Conservation (phyloP, 2,113 vertebrate genomes). For the Pipra filicauda region DNA sequence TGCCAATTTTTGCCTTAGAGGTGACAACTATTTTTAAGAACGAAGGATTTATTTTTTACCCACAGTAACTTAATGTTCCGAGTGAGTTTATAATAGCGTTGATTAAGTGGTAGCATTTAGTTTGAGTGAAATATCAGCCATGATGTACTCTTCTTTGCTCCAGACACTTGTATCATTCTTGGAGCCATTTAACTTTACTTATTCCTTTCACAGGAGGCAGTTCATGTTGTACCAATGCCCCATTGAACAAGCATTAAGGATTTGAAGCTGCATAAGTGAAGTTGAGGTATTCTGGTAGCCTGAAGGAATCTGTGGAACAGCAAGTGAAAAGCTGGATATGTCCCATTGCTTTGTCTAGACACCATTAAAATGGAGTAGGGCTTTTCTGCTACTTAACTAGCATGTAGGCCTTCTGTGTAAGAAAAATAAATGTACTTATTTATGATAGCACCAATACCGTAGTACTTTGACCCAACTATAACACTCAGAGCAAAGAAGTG, state of each 20-base stretch:
- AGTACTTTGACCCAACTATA: background rate
- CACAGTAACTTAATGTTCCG: background rate
- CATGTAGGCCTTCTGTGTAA: background rate
- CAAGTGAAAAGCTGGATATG: background rate
- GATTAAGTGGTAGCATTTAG: slow-evolving; percentile 35
- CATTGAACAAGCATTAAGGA: background rate
- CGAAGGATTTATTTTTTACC: slow-evolving; percentile 29
- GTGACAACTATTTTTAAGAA: background rate
- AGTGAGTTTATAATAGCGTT: slow-evolving; percentile 44
- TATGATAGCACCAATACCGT: background rate
- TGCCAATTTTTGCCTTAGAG: background rate
- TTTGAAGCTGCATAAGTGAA: background rate
- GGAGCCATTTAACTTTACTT: background rate
- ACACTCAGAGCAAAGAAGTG: background rate
- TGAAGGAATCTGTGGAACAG: background rate
- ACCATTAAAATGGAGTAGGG: background rate
- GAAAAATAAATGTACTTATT: background rate
- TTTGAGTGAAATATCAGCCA: slow-evolving; percentile 30
- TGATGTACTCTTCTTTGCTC: background rate
- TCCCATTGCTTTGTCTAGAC: background rate
- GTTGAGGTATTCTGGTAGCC: background rate
- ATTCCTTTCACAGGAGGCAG: background rate
- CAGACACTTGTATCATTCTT: background rate
- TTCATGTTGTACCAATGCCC: background rate
- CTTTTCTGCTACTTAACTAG: background rate